Evolutionary conservation across 2,797 vertebrate species (phyloP).

Genomic region (Apodemus agrarius): DNA sequence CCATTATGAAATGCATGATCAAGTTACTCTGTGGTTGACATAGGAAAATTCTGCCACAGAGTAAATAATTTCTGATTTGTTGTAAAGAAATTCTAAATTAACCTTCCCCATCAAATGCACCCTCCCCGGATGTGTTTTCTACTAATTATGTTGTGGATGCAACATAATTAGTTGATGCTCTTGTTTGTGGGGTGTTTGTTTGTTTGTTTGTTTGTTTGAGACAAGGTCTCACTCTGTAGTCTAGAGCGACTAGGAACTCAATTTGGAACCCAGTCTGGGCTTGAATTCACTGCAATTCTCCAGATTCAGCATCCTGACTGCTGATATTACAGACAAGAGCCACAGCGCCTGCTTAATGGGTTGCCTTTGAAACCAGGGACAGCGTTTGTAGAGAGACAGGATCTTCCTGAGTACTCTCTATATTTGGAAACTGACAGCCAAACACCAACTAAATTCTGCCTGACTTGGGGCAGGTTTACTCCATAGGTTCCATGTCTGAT

Average conservation of each 20-base stretch:
- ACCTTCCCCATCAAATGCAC: neutral
- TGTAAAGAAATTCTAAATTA: slow-evolving; percentile 23
- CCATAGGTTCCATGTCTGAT: neutral
- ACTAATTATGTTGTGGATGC: neutral
- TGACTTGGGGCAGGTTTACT: neutral
- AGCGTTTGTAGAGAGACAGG: neutral
- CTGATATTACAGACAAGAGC: neutral
- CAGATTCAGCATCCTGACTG: neutral
- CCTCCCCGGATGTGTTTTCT: neutral
- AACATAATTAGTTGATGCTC: neutral
- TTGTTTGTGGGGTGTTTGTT: neutral
- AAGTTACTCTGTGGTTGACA: slow-evolving; percentile 19
- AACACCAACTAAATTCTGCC: slow-evolving; percentile 27
- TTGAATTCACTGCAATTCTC: neutral
- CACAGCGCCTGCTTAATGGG: neutral
- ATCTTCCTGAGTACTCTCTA: neutral
- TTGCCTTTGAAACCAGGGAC: slow-evolving; percentile 4
- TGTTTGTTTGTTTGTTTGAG: neutral
- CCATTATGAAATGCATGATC: neutral
- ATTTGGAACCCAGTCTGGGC: neutral
- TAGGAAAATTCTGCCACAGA: slow-evolving; percentile 10
- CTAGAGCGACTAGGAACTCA: neutral
- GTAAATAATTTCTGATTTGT: neutral
- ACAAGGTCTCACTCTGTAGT: neutral
- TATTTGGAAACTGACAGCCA: slow-evolving; percentile 41